These are phyloP conservation scores for Huso huso DNA, from an alignment of 2,797 vertebrate species.

Conservation along the genomic window DNA sequence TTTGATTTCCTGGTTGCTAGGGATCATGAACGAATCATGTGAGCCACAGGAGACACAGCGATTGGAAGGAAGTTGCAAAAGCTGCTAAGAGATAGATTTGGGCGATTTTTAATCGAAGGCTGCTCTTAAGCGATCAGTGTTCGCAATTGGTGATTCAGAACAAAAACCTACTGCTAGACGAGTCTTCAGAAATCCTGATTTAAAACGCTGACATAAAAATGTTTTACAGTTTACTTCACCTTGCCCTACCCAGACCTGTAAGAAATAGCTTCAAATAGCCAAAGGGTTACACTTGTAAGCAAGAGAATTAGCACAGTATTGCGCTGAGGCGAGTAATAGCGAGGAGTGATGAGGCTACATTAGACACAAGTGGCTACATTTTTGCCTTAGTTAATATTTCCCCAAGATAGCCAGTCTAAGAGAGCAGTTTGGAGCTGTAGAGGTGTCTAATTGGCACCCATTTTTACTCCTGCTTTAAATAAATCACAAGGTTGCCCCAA, in stretches of 20 bases:
- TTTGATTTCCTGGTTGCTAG: too few relatives aligned
- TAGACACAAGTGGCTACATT: neutral
- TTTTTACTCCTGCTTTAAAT: neutral
- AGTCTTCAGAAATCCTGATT: neutral
- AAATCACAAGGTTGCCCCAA: neutral
- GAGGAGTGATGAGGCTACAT: neutral
- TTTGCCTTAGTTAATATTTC: neutral
- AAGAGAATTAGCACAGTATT: constrained; percentile 1
- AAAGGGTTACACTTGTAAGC: neutral
- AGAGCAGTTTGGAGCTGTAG: neutral
- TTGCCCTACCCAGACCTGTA: neutral
- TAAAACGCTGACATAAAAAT: neutral
- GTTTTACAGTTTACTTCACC: neutral
- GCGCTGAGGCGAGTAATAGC: neutral
- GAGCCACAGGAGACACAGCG: too few relatives aligned
- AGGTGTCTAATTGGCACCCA: neutral
- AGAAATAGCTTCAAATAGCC: constrained; percentile 1
- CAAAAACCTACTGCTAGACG: neutral
- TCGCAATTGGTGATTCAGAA: neutral
- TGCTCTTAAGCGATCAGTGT: too few relatives aligned
- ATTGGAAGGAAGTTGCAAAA: too few relatives aligned
- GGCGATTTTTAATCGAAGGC: too few relatives aligned
- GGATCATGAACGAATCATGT: too few relatives aligned
- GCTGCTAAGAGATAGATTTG: too few relatives aligned
- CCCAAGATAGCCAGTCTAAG: neutral